phyloP scores from a whole-genome alignment of 2,888 invertebrate genomes.

The Ormyrus labotus region DNA sequence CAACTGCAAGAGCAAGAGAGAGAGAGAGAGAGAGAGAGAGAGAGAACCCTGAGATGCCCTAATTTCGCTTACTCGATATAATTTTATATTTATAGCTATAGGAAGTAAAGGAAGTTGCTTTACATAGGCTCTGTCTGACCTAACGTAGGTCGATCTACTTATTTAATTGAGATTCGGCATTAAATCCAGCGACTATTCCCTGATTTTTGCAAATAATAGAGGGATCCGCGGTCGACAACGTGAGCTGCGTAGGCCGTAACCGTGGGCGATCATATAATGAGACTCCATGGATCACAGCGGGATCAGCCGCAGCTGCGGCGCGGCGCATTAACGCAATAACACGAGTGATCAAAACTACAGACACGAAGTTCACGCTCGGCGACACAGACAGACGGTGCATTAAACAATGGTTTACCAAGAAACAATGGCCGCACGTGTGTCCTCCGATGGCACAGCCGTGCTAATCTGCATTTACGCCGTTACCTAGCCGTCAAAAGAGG shows the following conservation, averaged over 20 bases:
- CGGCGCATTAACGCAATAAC: slow-evolving; percentile 17
- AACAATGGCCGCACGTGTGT: slow-evolving; percentile 64
- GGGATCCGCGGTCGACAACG: too few relatives aligned
- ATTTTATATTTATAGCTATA: neutral
- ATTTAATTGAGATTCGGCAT: too few relatives aligned
- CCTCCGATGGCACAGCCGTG: slow-evolving; percentile 46
- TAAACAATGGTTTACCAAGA: slow-evolving; percentile 66
- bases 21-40: too few relatives aligned
- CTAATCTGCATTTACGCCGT: slow-evolving; percentile 56
- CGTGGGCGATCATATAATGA: slow-evolving; percentile 20
- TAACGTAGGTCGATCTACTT: too few relatives aligned
- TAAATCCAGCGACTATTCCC: too few relatives aligned
- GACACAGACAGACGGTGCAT: slow-evolving; percentile 56
- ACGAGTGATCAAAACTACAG: slow-evolving; percentile 33
- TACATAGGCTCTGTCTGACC: too few relatives aligned
- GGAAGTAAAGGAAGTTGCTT: too few relatives aligned
- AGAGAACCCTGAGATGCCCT: neutral
- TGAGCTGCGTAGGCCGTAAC: too few relatives aligned
- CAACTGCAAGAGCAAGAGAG: slow-evolving; percentile 1
- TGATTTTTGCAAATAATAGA: too few relatives aligned
- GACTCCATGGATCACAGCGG: slow-evolving; percentile 7
- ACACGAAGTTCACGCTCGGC: slow-evolving; percentile 21
- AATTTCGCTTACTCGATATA: slow-evolving; percentile 4
- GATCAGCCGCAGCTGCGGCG: slow-evolving; percentile 19
- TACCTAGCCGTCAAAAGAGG: neutral